These are phyloP conservation scores for Psittacula echo DNA, from an alignment of 2,797 vertebrate species.

Conservation along the genomic window DNA sequence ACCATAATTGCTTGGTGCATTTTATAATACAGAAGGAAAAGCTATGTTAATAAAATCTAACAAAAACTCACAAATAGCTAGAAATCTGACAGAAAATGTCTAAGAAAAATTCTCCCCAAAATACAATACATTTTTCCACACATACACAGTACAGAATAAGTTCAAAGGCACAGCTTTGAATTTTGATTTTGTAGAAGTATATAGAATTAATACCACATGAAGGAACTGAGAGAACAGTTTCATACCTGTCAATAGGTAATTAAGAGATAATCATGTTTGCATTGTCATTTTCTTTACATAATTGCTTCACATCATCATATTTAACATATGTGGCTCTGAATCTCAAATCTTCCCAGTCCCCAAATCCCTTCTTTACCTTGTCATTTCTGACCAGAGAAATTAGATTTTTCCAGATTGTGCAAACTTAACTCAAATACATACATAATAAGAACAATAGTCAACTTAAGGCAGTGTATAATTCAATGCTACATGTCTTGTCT, in stretches of 20 bases:
- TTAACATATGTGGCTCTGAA: slow-evolving; percentile 66
- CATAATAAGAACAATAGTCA: slow-evolving; percentile 66
- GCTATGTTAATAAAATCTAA: slow-evolving; percentile 95
- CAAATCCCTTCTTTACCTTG: slow-evolving; percentile 56
- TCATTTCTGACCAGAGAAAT: slow-evolving; percentile 65
- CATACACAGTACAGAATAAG: slow-evolving; percentile 83
- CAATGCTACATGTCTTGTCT: slow-evolving; percentile 62
- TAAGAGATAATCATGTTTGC: slow-evolving; percentile 61
- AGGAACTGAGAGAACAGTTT: slow-evolving; percentile 64
- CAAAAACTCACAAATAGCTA: slow-evolving; percentile 90
- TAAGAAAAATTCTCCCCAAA: slow-evolving; percentile 82
- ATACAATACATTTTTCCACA: slow-evolving; percentile 85
- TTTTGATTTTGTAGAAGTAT: slow-evolving; percentile 74
- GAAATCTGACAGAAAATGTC: slow-evolving; percentile 89
- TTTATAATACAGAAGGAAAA: slow-evolving; percentile 94
- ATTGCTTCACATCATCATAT: slow-evolving; percentile 54
- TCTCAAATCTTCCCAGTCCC: slow-evolving; percentile 36
- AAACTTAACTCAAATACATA: slow-evolving; percentile 76
- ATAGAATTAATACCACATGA: slow-evolving; percentile 73
- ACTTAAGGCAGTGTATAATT: slow-evolving; percentile 75
- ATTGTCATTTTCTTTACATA: slow-evolving; percentile 59
- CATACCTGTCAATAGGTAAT: slow-evolving; percentile 71
- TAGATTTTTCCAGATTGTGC: slow-evolving; percentile 71
- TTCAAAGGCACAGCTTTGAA: slow-evolving; percentile 87
- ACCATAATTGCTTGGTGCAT: slow-evolving; percentile 93